phyloP scores from a whole-genome alignment of 2,113 vertebrate species.

The Oophaga pumilio region DNA sequence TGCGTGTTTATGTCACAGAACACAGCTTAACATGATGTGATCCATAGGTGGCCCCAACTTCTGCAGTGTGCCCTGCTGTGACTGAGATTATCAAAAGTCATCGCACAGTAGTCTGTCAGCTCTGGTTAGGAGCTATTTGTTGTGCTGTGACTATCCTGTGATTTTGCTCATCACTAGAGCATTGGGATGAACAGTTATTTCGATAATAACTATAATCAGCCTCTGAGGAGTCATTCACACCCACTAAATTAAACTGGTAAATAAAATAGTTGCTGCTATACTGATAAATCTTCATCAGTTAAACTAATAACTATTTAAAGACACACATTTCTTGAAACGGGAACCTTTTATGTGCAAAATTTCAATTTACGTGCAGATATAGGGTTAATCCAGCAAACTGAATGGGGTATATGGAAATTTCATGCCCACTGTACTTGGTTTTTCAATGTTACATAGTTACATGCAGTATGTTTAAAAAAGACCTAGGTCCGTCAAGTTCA shows the following conservation, averaged over 20 bases:
- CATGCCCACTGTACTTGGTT: too few relatives aligned
- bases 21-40: constrained; percentile 23
- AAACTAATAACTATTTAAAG: neutral
- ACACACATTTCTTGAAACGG: neutral
- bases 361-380: too few relatives aligned
- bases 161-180: constrained; percentile 48
- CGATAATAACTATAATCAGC: constrained; percentile 48
- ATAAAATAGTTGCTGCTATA: neutral
- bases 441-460: too few relatives aligned
- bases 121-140: constrained; percentile 37
- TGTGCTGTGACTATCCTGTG: constrained; percentile 40
- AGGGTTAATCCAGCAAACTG: too few relatives aligned
- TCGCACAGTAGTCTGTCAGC: constrained; percentile 31
- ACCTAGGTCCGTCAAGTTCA: too few relatives aligned
- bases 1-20: neutral
- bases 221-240: constrained; percentile 13
- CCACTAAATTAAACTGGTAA: constrained; percentile 39
- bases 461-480: too few relatives aligned
- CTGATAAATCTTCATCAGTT: constrained; percentile 30
- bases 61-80: constrained; percentile 35
- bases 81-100: constrained; percentile 21
- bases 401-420: too few relatives aligned
- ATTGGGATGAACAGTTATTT: constrained; percentile 40
- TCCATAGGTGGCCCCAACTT: constrained; percentile 30
- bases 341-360: too few relatives aligned